These are phyloP conservation scores for Istiophorus platypterus DNA, from an alignment of 2,113 vertebrate genomes.

Conservation along the genomic window DNA sequence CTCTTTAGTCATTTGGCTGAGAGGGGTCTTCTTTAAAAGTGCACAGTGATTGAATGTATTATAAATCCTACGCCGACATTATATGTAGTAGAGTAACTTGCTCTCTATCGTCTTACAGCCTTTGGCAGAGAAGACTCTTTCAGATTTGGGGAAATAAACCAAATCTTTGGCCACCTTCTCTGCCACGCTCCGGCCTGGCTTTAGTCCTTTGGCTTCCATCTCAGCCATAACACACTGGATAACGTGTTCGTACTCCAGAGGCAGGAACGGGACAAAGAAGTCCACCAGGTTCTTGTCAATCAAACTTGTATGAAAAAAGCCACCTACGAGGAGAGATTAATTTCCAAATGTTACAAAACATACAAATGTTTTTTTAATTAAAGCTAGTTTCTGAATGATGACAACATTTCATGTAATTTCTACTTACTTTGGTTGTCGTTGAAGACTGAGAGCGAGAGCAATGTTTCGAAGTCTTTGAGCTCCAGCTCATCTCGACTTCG, in stretches of 20 bases:
- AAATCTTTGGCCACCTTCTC: constrained; percentile 87
- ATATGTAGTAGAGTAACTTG: constrained; percentile 91
- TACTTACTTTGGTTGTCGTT: constrained; percentile 95
- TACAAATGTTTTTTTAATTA: not conserved
- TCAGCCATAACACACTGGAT: constrained; percentile 90
- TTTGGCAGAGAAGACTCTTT: constrained; percentile 91
- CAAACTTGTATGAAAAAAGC: constrained; percentile 94
- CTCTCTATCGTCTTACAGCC: constrained; percentile 95
- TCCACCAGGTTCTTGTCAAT: constrained; percentile 96
- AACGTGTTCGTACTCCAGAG: constrained; percentile 93
- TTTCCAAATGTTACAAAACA: too few relatives aligned
- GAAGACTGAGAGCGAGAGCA: constrained; percentile 88
- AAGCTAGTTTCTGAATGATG: not conserved
- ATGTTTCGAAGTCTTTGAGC: constrained; percentile 88
- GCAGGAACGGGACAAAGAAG: constrained; percentile 94
- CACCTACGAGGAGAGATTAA: constrained; percentile 81
- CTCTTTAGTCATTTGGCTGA: constrained; percentile 39
- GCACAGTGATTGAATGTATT: constrained; percentile 14
- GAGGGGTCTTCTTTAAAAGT: constrained; percentile 20
- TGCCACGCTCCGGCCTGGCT: constrained; percentile 79
- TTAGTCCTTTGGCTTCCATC: constrained; percentile 77
- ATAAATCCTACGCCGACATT: constrained; percentile 19
- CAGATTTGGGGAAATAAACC: constrained; percentile 91
- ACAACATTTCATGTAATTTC: fast-evolving
- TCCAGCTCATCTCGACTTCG: constrained; percentile 88